Evolutionary conservation across 2,113 vertebrate species (phyloP).

Genomic region (Pholis gunnellus): DNA sequence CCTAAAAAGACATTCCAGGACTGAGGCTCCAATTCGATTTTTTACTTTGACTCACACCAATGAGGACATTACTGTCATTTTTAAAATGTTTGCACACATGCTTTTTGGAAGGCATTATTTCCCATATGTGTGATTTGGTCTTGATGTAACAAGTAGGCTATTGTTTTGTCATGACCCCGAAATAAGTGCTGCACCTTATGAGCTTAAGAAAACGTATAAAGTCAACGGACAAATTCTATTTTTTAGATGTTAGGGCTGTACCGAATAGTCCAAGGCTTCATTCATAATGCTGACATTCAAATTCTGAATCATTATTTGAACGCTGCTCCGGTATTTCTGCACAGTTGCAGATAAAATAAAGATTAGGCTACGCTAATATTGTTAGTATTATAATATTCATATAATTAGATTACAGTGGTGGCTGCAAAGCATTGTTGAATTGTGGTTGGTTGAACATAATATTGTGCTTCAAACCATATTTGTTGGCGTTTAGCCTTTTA

Average conservation of each 20-base stretch:
- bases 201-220: background rate
- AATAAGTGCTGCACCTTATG: background rate
- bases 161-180: background rate
- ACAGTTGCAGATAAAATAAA: background rate
- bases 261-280: background rate
- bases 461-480: background rate
- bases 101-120: background rate
- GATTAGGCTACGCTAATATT: background rate
- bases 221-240: background rate
- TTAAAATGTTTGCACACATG: background rate
- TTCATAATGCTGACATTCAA: background rate
- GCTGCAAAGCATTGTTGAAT: background rate
- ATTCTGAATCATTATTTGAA: background rate
- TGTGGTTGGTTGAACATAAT: background rate
- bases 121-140: background rate
- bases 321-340: background rate
- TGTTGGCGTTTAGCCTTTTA: background rate
- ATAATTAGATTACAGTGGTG: background rate
- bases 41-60: background rate
- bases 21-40: slow-evolving; percentile 9
- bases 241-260: background rate
- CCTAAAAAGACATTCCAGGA: slow-evolving; percentile 19
- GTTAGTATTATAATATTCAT: background rate
- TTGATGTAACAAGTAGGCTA: background rate
- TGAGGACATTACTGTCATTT: background rate